Base-by-base conservation (phyloP, 2,113 vertebrate species). In the Chloropsis hardwickii region DNA sequence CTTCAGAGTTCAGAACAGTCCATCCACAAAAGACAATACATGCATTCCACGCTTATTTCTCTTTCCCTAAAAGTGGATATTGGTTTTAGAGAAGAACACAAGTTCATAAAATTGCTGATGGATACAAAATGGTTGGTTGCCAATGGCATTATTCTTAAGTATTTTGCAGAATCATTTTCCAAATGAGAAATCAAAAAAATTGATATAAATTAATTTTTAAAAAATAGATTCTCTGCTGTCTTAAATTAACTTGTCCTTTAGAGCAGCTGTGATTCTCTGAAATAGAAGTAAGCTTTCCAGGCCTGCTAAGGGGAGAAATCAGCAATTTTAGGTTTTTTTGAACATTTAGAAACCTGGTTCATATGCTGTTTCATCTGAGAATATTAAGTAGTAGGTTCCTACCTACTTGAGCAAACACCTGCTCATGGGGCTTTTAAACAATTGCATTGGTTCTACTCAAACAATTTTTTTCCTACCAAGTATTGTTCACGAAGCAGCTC, bases 231-330 rank as follows among this genome's bases (percentile, higher is more conserved):
- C 27, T 54, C 28, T 17, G 4, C 61, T 3, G 0, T 51, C 42
- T 81, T 62, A 60, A 78, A 29, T 81, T 81, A 79, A 74, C 81
- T n/a, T 82, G 25, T 67, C 51, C 44, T 88, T 92, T 92, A 45
- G 29, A 84, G 45, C 56, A 83, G 33, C 23, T 81, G 28, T 45
- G 35, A 31, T 64, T 66, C 65, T 73, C 39, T 74, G 29, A 56
- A 81, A 62, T 2, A 84, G 47, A 86, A 42, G 4, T 48, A 40
- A 28, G 14, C 7, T 84, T 82, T 56, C 24, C 40, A 62, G 35
- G 51, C 27, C 3, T 65, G 3, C 23, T 57, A 71, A 27, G 21
- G 22, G 28, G 42, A 53, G 12, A 62, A 47, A 61, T 35, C 19
- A 66, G 13, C 39, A 45, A 48, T 28, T 17, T 65, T 14, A 60